Evolutionary conservation across 64 coral and sea anemone genomes (phyloP).

Genomic region (Acropora tenuis): DNA sequence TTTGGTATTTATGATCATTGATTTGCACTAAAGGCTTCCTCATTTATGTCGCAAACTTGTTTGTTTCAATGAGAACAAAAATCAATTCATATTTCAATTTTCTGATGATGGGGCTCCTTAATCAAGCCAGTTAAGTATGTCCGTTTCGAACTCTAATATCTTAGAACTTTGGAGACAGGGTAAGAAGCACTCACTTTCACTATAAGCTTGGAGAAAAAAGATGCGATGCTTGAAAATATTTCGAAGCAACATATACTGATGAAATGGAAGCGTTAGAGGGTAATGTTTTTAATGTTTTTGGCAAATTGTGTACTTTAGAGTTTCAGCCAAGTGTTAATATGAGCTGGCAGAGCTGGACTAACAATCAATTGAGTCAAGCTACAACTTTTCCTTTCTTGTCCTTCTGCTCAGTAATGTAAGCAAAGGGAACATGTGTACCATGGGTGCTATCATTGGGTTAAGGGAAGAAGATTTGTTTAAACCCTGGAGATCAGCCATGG

Average conservation of each 20-base stretch:
- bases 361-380: constrained; percentile 40
- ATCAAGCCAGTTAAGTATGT: no score
- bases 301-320: constrained; percentile 34
- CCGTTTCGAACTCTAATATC: background rate
- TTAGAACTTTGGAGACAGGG: constrained; percentile 7
- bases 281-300: background rate
- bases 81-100: constrained; percentile 35
- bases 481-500: no score
- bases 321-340: constrained; percentile 47
- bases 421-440: background rate
- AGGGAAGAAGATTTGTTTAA: no score
- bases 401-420: constrained; percentile 22
- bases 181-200: constrained; percentile 16
- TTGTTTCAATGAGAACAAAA: constrained; percentile 22
- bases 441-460: background rate
- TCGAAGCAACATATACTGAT: background rate
- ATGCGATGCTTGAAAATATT: background rate
- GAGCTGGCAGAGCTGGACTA: background rate
- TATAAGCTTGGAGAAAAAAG: background rate
- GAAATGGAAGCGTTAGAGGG: constrained; percentile 37
- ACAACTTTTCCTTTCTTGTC: constrained; percentile 20
- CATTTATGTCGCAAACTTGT: background rate
- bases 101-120: no score
- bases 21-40: background rate
- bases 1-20: constrained; percentile 8